Evolutionary conservation across 1,140 invertebrate species (phyloP).

Genomic region (Armadillidium nasatum): DNA sequence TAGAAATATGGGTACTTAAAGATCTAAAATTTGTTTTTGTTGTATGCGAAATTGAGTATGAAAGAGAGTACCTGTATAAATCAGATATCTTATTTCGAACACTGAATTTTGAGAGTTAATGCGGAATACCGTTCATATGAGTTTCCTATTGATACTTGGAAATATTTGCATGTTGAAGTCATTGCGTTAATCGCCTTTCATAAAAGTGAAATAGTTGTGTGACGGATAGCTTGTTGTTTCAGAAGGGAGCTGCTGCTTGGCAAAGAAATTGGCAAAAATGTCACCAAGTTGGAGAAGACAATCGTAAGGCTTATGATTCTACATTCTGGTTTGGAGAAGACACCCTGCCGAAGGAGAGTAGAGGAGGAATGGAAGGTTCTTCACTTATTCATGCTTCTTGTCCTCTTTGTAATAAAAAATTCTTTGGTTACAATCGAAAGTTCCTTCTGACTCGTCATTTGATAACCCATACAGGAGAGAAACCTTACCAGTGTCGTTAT

Average conservation of each 20-base stretch:
- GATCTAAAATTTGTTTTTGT: too few relatives aligned
- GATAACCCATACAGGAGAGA: constrained; percentile 49
- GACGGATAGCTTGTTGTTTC: neutral
- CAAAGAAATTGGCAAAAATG: neutral
- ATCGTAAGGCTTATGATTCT: too few relatives aligned
- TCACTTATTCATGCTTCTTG: constrained; percentile 29
- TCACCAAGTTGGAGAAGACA: too few relatives aligned
- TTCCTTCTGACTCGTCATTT: constrained; percentile 40
- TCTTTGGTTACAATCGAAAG: constrained; percentile 41
- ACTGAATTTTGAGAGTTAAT: too few relatives aligned
- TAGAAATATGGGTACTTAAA: too few relatives aligned
- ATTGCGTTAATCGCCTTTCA: too few relatives aligned
- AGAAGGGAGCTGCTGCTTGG: neutral
- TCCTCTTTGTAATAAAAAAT: constrained; percentile 35
- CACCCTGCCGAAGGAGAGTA: neutral
- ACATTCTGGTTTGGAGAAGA: neutral
- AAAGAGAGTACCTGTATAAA: too few relatives aligned
- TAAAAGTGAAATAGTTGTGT: neutral
- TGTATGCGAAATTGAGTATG: too few relatives aligned
- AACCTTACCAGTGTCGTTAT: constrained; percentile 51
- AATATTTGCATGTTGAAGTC: too few relatives aligned
- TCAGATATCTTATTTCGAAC: too few relatives aligned
- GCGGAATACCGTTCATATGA: too few relatives aligned
- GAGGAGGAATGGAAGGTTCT: constrained; percentile 19
- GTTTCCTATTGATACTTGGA: too few relatives aligned